Evolutionary conservation across 1,140 invertebrate species (phyloP).

Genomic region (Thaumatotibia leucotreta): DNA sequence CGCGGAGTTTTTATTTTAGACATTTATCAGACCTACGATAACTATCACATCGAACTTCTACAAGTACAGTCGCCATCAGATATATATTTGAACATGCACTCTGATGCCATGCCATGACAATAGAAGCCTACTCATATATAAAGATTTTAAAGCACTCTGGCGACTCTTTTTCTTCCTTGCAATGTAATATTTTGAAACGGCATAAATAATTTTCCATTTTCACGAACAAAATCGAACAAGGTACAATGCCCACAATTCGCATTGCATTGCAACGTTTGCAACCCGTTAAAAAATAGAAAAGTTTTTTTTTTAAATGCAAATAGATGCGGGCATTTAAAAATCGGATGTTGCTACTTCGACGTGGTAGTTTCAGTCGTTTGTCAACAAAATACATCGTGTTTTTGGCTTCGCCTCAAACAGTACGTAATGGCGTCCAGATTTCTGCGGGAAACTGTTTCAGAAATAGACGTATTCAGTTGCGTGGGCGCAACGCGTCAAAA

Average conservation of each 20-base stretch:
- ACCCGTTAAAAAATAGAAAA: not conserved
- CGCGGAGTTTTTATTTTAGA: constrained; percentile 39
- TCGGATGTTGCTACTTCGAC: not conserved
- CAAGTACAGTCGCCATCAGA: too few species aligned
- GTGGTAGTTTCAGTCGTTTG: not conserved
- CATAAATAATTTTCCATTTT: not conserved
- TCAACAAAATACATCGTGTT: constrained; percentile 17
- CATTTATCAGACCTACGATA: constrained; percentile 55
- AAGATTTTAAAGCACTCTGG: too few species aligned
- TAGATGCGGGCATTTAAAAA: not conserved
- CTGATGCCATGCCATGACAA: too few species aligned
- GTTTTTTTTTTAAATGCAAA: not conserved
- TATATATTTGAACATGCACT: too few species aligned
- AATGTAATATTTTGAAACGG: not conserved
- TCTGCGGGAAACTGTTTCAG: constrained; percentile 24
- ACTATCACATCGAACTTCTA: constrained; percentile 23
- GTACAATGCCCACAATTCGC: not conserved
- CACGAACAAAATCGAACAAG: not conserved
- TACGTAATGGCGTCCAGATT: not conserved
- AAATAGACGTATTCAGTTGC: constrained; percentile 50
- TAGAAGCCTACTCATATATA: too few species aligned
- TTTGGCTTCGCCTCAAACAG: not conserved
- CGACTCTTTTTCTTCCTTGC: too few species aligned
- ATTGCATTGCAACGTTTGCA: too few species aligned
- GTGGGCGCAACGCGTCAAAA: constrained; percentile 53